Evolutionary conservation across 2,797 vertebrate genomes (phyloP).

Genomic region (Coregonus ussuriensis): DNA sequence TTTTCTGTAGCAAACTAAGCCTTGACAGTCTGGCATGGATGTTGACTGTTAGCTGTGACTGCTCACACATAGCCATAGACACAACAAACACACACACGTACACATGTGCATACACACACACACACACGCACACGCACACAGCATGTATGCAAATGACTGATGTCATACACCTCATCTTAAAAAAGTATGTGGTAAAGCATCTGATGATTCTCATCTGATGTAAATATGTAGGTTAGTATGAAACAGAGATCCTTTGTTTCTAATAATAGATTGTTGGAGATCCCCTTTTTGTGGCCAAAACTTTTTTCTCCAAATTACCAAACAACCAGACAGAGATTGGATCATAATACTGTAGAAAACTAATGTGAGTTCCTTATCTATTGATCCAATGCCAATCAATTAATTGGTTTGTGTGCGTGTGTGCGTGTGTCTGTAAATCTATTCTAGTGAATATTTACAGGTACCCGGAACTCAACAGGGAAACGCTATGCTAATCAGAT

Average conservation of each 20-base stretch:
- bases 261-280: constrained; percentile 44
- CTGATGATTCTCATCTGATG: constrained; percentile 62
- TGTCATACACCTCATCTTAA: constrained; percentile 35
- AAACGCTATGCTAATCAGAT: neutral
- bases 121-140: constrained; percentile 15
- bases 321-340: constrained; percentile 2
- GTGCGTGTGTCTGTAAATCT: neutral
- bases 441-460: neutral
- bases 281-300: constrained; percentile 55
- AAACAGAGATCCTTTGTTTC: constrained; percentile 62
- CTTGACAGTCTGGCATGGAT: neutral
- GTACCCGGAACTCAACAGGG: neutral
- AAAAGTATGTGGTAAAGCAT: constrained; percentile 49
- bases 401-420: constrained; percentile 12
- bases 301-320: neutral
- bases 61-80: constrained; percentile 7
- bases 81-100: constrained; percentile 16
- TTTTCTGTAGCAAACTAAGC: constrained; percentile 3
- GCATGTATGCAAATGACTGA: neutral
- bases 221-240: constrained; percentile 53
- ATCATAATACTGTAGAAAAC: constrained; percentile 23
- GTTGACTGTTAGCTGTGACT: neutral
- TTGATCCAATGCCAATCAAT: neutral
- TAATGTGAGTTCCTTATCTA: neutral
- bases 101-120: neutral